Base-by-base conservation (phyloP, 2,113 vertebrate genomes). In the Delphinus delphis region DNA sequence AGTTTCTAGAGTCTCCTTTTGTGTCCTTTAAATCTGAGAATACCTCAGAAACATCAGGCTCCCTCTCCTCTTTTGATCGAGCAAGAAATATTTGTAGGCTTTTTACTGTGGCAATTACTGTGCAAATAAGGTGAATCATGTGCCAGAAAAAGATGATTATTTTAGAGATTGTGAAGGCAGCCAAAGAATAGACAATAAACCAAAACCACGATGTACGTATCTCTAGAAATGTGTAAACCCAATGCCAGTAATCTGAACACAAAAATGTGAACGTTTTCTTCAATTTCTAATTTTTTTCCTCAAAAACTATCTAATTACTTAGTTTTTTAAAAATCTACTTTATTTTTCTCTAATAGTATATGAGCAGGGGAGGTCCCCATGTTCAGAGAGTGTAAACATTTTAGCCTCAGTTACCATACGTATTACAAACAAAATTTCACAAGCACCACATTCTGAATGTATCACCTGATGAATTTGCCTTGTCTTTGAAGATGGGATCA, bases 271-370 rank as follows among this genome's bases (percentile, higher is more conserved):
- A 65, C 11, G 3, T 47, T 65, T 79, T 62, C 58, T 88, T 82
- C 14, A 47, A 1, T 87, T 63, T 71, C 2, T 77, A 12, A 33
- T 20, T 28, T 81, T 53, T 73, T 74, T 47, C 18, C 3, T 85
- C 47, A 9, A 77, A 86, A 8, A 0, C 71, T 84, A 71, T 33
- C 26, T 81, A 84, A 8, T 88, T 96, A 7, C 2, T 76, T 85
- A 58, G 68, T 33, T 90, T 62, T 82, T 85, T 85, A 58, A 11
- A 9, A 68, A 11, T 79, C 55, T 70, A 2, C 23, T 73, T 82
- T 80, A 44, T 93, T 96, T 88, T 90, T 94, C n/a, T 65, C 14
- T 74, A 80, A 41, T 62, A 93, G 33, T 70, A 14, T 81, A 15
- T 81, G 31, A 90, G 5, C 31, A 80, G 74, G 31, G 71, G 14